Evolutionary conservation across 2,797 vertebrate genomes (phyloP).

Genomic region (Crocidura indochinensis): DNA sequence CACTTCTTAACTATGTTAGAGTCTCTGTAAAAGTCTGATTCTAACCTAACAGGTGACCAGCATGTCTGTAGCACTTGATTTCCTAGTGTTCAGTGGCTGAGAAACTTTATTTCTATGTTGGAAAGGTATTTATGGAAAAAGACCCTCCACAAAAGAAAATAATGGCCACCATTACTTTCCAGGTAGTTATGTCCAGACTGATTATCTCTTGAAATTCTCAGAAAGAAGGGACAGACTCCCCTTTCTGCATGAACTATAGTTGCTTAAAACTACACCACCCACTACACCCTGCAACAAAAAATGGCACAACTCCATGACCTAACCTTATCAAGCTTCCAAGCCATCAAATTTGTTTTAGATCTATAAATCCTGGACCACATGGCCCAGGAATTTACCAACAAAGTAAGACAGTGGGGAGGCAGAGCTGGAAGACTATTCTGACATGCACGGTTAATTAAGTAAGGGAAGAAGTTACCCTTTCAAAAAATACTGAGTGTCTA

Average conservation of each 20-base stretch:
- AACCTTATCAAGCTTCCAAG: no score
- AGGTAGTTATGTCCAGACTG: no score
- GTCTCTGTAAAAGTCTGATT: neutral
- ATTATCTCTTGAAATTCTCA: no score
- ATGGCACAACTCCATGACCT: no score
- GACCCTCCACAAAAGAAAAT: neutral
- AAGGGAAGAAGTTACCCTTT: neutral
- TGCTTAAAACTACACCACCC: no score
- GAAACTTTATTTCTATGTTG: constrained; percentile 38
- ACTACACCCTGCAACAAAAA: no score
- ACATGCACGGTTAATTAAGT: neutral
- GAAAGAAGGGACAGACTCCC: no score
- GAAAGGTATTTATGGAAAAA: neutral
- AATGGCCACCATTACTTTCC: no score
- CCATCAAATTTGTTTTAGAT: no score
- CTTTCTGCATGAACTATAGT: no score
- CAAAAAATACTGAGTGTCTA: no score
- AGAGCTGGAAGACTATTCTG: neutral
- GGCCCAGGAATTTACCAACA: neutral
- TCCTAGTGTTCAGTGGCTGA: neutral
- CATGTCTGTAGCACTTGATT: neutral
- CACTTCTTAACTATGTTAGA: neutral
- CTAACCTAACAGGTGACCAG: neutral
- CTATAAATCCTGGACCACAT: neutral
- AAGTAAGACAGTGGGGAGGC: neutral